These are phyloP conservation scores for Lumbricus terrestris DNA, from an alignment of 2,888 invertebrate species.

Conservation along the genomic window DNA sequence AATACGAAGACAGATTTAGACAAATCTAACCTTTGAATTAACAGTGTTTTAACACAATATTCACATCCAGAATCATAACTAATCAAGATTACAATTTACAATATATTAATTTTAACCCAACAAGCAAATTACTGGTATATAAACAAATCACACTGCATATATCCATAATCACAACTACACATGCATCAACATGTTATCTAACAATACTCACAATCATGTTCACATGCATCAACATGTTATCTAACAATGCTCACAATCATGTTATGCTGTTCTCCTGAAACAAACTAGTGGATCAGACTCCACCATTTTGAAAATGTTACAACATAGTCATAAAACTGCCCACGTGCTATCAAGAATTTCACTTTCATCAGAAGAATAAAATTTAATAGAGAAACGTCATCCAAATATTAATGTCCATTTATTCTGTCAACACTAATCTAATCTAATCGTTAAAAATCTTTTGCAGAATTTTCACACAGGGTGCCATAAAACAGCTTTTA, in stretches of 20 bases:
- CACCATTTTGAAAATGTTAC: not conserved
- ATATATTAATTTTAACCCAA: too few relatives aligned
- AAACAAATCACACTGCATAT: too few relatives aligned
- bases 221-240: not conserved
- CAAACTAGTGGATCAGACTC: not conserved
- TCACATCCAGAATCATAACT: not conserved
- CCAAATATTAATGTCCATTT: not conserved
- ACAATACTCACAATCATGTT: too few relatives aligned
- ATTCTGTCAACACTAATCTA: not conserved
- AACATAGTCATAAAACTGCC: not conserved
- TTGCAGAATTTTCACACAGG: not conserved
- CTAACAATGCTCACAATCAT: not conserved
- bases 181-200: not conserved
- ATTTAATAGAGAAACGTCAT: not conserved
- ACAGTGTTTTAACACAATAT: too few relatives aligned
- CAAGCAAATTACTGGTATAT: too few relatives aligned
- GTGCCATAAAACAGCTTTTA: not conserved
- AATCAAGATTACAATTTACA: not conserved
- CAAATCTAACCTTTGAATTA: not conserved
- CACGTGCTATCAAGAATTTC: not conserved
- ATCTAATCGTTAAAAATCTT: not conserved
- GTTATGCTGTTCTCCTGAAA: not conserved
- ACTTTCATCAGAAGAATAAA: not conserved
- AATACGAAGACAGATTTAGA: not conserved
- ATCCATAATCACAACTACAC: too few relatives aligned